Evolutionary conservation across 2,888 invertebrate genomes (phyloP), one percentile per base, ranked within the genome.

Genomic region (Drosophila emarginata): DNA sequence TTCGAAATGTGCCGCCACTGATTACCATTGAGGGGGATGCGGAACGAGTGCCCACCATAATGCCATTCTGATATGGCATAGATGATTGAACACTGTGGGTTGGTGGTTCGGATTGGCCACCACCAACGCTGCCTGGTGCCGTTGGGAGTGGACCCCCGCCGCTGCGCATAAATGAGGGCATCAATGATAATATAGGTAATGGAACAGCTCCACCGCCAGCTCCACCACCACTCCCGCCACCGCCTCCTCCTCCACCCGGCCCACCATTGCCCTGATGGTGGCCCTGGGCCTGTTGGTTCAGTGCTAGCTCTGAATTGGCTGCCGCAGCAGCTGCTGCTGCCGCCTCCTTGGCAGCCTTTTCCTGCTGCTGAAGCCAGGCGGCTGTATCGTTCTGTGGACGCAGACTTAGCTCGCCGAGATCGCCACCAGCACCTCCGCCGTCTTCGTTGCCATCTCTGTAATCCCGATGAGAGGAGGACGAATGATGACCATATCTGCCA

Each of bases 121-220:
- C 90, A 60, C 80, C 86, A 70, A 90, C 21, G 23, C 36, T 11
- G 53, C 40, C 40, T 45, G 18, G 45, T 45, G 18, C 45, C 21
- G 45, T 21, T 18, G 45, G 45, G 67, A 87, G 12, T 18, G 90
- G 88, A 14, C 89, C 90, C 36, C 89, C 90, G 32, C 89, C 91
- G 60, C 80, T 81, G 71, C 90, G 90, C 91, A 96, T 96, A 93
- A 96, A 96, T 87, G 95, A 94, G 86, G 96, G 96, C 93, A 96
- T 94, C 82, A 96, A 94, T 84, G 95, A 94, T 87, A 94, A 94
- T 92, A 94, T 95, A 88, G 95, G 95, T 89, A 94, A 93, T 74
- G 94, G 94, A 79, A 94, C 93, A 72, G 71, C 69, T 26, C 71
- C 71, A 28, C 93, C 78, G 72, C 89, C 79, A 4, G 85, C 89